phyloP scores from a whole-genome alignment of 2,797 vertebrate genomes.

The Microctenopoma stevenorrisi region DNA sequence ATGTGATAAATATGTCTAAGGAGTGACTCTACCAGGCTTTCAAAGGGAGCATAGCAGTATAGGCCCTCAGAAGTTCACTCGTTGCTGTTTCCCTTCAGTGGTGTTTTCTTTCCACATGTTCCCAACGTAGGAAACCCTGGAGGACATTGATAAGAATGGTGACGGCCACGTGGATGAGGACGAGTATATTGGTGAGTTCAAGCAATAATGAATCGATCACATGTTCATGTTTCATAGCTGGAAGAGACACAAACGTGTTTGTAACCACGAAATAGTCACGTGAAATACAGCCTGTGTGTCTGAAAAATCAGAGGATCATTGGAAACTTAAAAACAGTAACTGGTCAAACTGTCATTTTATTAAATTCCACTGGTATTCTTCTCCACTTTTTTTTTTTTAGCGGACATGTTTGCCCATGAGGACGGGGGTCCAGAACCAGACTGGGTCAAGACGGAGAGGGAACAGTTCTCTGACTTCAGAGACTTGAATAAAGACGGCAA shows the following conservation, averaged over 20 bases:
- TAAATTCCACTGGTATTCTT: not conserved
- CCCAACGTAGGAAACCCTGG: constrained; percentile 92
- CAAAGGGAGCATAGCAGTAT: too few relatives aligned
- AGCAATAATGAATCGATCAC: not conserved
- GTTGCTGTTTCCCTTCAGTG: constrained; percentile 44
- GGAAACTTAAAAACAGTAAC: too few relatives aligned
- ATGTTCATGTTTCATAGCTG: too few relatives aligned
- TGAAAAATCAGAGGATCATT: too few relatives aligned
- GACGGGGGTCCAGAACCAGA: constrained; percentile 94
- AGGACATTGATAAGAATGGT: constrained; percentile 96
- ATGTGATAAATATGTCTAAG: not conserved
- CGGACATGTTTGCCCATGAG: constrained; percentile 98
- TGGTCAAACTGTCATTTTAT: too few relatives aligned
- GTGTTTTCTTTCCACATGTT: constrained; percentile 56
- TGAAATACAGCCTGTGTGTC: too few relatives aligned
- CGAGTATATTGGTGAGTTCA: constrained; percentile 94
- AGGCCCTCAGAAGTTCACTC: too few relatives aligned
- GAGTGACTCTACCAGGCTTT: not conserved
- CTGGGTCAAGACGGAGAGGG: constrained; percentile 94
- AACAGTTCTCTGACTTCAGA: constrained; percentile 97
- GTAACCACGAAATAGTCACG: too few relatives aligned
- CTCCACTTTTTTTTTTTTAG: constrained; percentile 70
- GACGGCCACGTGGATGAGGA: constrained; percentile 97
- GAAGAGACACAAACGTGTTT: too few relatives aligned
- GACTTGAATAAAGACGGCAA: constrained; percentile 98